Base-by-base conservation (phyloP, 2,113 vertebrate species). In the Macquaria australasica region DNA sequence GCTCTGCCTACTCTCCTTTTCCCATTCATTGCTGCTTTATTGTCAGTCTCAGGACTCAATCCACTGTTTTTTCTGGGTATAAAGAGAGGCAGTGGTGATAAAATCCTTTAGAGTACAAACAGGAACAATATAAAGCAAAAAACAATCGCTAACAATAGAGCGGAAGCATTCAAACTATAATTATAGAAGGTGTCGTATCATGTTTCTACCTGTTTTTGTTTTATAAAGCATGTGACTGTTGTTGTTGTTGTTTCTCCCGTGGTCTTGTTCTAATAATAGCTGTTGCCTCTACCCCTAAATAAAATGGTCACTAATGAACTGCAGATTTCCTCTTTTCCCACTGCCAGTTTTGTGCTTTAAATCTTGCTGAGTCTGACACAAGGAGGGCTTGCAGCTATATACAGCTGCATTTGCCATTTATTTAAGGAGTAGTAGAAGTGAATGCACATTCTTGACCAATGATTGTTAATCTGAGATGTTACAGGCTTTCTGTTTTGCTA, bases 321-420 rank as follows among this genome's bases (percentile, higher is more conserved):
- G 20, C 93, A 94, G 87, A 87, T 92, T 90, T 91, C 78, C 84
- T 80, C 50, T 83, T 78, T 66, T 73, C 62, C 70, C 34, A 23
- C 67, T 72, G 78, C 73, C 74, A 86, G 77, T 91, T 87, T 87
- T 79, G 62, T 68, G 51, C 66, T 79, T 48, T 51, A 39, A 62
- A 79, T 74, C 68, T 71, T 48, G 84, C 79, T 84, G 84, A 90
- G 68, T 89, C 73, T 91, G 67, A 28, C 41, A 12, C 21, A 62
- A 18, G 63, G 77, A 63, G 64, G 45, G 18, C 31, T 7, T 53
- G 53, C 63, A 34, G 48, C 23, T 10, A 11, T n/a, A 78, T n/a
- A 28, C 55, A 70, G 43, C 62, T 80, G 60, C 34, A 20, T 76
- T 82, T 62, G 18, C 39, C 31, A 59, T 87, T 81, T 62, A 37